These are phyloP conservation scores for Thamnophis sirtalis DNA, from an alignment of 2,113 vertebrate species.

Conservation along the genomic window DNA sequence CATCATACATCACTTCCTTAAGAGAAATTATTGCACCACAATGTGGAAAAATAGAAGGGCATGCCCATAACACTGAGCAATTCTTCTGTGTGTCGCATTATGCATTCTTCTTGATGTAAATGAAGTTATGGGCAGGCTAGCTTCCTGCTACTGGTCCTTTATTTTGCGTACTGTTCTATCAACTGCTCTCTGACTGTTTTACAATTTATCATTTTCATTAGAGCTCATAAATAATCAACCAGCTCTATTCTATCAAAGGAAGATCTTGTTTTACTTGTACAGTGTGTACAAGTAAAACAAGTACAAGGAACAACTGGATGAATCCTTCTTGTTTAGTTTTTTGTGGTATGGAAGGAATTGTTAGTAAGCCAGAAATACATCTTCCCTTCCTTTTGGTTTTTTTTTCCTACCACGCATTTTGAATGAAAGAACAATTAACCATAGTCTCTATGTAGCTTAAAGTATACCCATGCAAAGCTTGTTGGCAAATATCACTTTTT, in stretches of 20 bases:
- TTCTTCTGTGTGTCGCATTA: background rate
- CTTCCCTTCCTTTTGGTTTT: background rate
- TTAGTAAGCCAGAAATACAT: background rate
- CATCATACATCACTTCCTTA: background rate
- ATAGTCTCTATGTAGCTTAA: fast-evolving
- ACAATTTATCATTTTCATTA: background rate
- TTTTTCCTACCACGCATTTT: background rate
- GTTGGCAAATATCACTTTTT: background rate
- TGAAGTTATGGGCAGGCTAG: background rate
- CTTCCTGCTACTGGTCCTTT: background rate
- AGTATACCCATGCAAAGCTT: background rate
- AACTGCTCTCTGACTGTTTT: background rate
- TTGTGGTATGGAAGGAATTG: background rate
- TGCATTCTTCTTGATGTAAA: background rate
- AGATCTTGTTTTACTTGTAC: background rate
- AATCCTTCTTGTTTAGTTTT: background rate
- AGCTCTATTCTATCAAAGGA: background rate
- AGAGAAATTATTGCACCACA: background rate
- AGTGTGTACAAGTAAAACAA: background rate
- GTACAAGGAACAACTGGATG: background rate
- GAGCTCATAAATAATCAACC: constrained; percentile 8
- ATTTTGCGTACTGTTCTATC: background rate
- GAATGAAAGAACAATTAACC: background rate
- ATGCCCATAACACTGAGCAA: background rate
- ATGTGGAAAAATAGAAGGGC: background rate